These are phyloP conservation scores for Azorinus chamasolen DNA, from an alignment of 2,888 invertebrate species.

Conservation along the genomic window DNA sequence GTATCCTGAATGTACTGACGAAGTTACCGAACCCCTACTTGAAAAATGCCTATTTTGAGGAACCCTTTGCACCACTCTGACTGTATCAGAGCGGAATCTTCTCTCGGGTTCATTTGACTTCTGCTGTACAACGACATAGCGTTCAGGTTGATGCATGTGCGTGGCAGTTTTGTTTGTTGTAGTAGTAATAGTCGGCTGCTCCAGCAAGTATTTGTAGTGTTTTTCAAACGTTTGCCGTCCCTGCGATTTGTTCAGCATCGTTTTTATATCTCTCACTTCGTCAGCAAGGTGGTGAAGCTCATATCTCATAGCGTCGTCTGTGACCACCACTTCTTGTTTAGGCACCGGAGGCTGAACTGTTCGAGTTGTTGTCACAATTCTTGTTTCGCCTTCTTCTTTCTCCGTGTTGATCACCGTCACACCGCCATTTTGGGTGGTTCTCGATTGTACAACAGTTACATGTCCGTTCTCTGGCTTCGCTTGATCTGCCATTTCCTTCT, in stretches of 20 bases:
- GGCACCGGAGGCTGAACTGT: not conserved
- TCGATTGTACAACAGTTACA: not conserved
- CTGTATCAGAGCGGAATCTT: too few relatives aligned
- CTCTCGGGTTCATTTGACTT: too few relatives aligned
- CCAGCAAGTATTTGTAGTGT: slow-evolving; percentile 33
- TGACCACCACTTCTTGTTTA: not conserved
- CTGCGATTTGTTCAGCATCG: slow-evolving; percentile 33
- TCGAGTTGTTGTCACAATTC: not conserved
- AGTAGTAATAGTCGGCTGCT: slow-evolving; percentile 2
- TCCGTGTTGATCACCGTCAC: not conserved
- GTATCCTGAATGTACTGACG: slow-evolving; percentile 3
- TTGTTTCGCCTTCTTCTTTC: not conserved
- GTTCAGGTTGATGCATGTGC: too few relatives aligned
- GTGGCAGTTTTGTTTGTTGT: not conserved
- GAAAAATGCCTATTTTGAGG: not conserved
- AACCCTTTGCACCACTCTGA: too few relatives aligned
- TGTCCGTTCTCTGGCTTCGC: not conserved
- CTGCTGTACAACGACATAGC: too few relatives aligned
- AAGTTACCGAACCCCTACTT: not conserved
- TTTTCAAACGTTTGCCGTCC: slow-evolving; percentile 39
- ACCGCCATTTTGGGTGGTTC: not conserved
- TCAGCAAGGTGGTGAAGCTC: slow-evolving; percentile 44
- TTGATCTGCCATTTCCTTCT: not conserved
- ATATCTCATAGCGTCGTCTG: slow-evolving; percentile 31
- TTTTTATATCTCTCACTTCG: slow-evolving; percentile 59